These are phyloP conservation scores for Tachina grossa DNA, from an alignment of 2,888 invertebrate genomes.

Conservation along the genomic window DNA sequence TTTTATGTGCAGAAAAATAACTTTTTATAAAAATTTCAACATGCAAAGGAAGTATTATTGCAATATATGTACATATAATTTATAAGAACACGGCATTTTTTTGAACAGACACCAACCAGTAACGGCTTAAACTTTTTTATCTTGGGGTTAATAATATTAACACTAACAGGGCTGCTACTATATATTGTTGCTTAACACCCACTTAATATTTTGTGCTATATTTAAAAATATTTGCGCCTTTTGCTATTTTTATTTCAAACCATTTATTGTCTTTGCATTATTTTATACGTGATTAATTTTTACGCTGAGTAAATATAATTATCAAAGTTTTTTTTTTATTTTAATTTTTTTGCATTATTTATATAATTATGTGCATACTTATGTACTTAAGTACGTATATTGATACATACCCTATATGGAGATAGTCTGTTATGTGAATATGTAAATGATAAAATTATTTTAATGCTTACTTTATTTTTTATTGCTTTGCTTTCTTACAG, in stretches of 20 bases:
- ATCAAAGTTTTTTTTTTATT: conserved; percentile 27
- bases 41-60: too few relatives aligned
- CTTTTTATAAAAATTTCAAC: too few relatives aligned
- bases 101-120: not conserved
- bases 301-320: conserved; percentile 59
- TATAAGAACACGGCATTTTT: too few relatives aligned
- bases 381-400: not conserved
- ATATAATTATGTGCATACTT: conserved; percentile 11
- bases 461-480: conserved; percentile 31
- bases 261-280: conserved; percentile 29
- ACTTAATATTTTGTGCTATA: conserved; percentile 41
- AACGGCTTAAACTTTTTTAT: not conserved
- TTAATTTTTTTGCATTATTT: conserved; percentile 19
- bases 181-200: conserved; percentile 13
- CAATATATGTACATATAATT: not conserved
- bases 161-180: not conserved
- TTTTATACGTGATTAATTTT: conserved; percentile 63
- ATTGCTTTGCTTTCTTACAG: conserved; percentile 71
- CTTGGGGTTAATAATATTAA: conserved; percentile 26
- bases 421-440: conserved; percentile 29
- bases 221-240: conserved; percentile 56
- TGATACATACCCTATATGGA: conserved; percentile 35
- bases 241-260: conserved; percentile 41
- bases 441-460: conserved; percentile 44
- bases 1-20: too few relatives aligned